phyloP scores from a whole-genome alignment of 2,113 vertebrate species.

The Pholis gunnellus region DNA sequence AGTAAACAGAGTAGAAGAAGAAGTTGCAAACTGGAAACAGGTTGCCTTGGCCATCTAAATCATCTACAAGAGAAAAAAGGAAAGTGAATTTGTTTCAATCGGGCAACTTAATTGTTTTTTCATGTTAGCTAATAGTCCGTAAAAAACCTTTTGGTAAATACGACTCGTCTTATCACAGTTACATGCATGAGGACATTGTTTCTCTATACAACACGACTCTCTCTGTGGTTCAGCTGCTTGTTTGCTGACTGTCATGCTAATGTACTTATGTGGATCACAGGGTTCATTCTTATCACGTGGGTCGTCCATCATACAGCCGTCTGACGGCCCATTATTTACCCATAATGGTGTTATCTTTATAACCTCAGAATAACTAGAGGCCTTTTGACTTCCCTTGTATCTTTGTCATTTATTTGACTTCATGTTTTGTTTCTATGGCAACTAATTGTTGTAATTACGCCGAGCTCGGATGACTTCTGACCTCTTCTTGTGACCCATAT shows the following conservation, averaged over 20 bases:
- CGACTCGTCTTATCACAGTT: not conserved
- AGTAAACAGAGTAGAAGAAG: not conserved
- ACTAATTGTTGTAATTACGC: constrained; percentile 44
- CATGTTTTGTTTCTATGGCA: constrained; percentile 34
- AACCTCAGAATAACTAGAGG: constrained; percentile 55
- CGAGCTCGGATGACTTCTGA: constrained; percentile 31
- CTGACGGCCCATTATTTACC: constrained; percentile 59
- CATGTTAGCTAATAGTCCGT: too few relatives aligned
- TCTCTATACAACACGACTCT: constrained; percentile 44
- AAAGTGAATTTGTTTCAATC: not conserved
- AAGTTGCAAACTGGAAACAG: not conserved
- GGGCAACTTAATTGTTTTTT: not conserved
- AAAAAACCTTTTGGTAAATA: not conserved
- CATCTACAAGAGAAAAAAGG: not conserved
- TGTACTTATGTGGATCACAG: constrained; percentile 70
- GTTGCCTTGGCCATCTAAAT: not conserved
- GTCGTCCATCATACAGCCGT: constrained; percentile 41
- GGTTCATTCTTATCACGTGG: constrained; percentile 65
- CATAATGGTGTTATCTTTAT: constrained; percentile 62
- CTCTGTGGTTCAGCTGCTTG: constrained; percentile 57
- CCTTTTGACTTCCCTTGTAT: constrained; percentile 50
- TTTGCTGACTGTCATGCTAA: constrained; percentile 69
- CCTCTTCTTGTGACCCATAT: constrained; percentile 38
- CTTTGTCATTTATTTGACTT: constrained; percentile 32
- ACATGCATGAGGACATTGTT: constrained; percentile 60